Base-by-base conservation (phyloP, 2,888 invertebrate species). In the Netelia virgata region DNA sequence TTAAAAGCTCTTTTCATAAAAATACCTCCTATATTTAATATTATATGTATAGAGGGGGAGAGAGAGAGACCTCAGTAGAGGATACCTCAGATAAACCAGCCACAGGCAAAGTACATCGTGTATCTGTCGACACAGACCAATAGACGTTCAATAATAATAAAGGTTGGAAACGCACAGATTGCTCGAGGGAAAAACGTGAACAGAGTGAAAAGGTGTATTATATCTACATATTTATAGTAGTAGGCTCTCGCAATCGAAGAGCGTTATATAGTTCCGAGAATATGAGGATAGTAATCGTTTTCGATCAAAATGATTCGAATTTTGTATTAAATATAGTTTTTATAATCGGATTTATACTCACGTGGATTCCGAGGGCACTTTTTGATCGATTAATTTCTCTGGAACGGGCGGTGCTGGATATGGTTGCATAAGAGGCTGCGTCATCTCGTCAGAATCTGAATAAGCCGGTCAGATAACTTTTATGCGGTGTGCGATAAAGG, bases 21-120 rank as follows among this genome's bases (percentile, higher is more conserved):
- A 28, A 28, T 23, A 23, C 23, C 28, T 28, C 28, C 6, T 28
- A 28, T 28, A 28, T 28, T 41, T 23, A 41, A 14, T 28, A 14
- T 10, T 36, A 41, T n/a, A 53, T 47, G 14, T 47, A 47, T 47
- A 28, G 23, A 23, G 23, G 2, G 23, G 2, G 23, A 23, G 23
- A 85, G 70, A 64, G 55, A 73, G 80, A 76, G 77, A 85, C 81
- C 80, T 69, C 86, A 82, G 86, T 86, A 84, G 87, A 89, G 86
- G 89, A 87, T 97, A 97, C 96, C 96, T 97, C 96, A 96, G 96
- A 95, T 96, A 96, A 97, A 96, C 96, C 96, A 97, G 95, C 96
- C 96, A 96, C 96, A 97, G 95, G 96, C 96, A 96, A 96, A 97
- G 96, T 96, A 96, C 96, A 96, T 87, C 88, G 88, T 88, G 87